phyloP scores from a whole-genome alignment of 2,797 vertebrate species.

The Trichosurus vulpecula region DNA sequence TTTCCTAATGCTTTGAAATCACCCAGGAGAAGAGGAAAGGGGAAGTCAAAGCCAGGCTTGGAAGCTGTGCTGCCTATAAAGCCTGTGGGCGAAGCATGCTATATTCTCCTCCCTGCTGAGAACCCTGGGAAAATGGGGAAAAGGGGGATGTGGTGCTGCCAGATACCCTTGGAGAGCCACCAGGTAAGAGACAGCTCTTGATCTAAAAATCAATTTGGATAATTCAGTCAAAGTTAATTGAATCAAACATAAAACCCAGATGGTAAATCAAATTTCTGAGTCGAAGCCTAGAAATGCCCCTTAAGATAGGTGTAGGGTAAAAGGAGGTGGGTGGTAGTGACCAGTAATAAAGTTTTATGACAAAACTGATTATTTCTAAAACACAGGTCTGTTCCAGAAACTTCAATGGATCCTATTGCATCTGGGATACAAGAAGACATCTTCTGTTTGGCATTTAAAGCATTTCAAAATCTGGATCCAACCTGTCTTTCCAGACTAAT shows the following conservation, averaged over 20 bases:
- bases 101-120: not conserved
- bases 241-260: not conserved
- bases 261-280: not conserved
- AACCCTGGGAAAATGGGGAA: not conserved
- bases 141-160: not conserved
- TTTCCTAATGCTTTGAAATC: not conserved
- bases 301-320: not conserved
- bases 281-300: not conserved
- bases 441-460: not conserved
- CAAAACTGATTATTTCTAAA: not conserved
- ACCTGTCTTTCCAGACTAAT: not conserved
- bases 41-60: not conserved
- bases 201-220: constrained; percentile 4
- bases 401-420: not conserved
- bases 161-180: not conserved
- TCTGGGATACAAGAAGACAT: not conserved
- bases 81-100: not conserved
- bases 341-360: not conserved
- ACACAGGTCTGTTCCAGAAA: not conserved
- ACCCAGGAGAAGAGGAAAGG: not conserved
- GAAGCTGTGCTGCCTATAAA: not conserved
- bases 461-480: not conserved
- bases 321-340: not conserved
- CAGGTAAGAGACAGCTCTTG: not conserved
- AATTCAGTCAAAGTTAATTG: not conserved